Conservation (phyloP, 2,113 vertebrate genomes). For the Peromyscus californicus region DNA sequence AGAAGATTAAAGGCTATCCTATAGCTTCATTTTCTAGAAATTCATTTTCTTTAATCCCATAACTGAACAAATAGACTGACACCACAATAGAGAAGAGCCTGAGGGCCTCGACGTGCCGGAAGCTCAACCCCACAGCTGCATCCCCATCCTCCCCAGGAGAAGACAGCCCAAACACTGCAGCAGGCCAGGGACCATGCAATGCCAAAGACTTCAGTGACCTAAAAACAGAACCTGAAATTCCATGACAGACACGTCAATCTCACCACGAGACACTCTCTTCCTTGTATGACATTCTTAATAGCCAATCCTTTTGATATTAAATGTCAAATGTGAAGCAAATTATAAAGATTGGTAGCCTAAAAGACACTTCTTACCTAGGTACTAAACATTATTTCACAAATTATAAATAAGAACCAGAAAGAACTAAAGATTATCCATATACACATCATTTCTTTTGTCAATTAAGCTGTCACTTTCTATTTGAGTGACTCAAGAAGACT, state of each 20-base stretch:
- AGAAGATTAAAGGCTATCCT: neutral
- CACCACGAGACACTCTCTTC: neutral
- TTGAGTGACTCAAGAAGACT: constrained; percentile 34
- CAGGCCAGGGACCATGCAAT: neutral
- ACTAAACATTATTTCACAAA: neutral
- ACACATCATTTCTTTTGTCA: constrained; percentile 19
- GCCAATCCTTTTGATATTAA: neutral
- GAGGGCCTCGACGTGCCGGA: neutral
- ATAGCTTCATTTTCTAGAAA: constrained; percentile 36
- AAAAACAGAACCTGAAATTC: neutral
- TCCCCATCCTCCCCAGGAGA: neutral
- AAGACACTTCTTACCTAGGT: neutral
- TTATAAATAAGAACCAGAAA: neutral
- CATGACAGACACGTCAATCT: neutral
- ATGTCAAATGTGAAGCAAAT: constrained; percentile 38
- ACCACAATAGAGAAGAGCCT: neutral
- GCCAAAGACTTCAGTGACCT: neutral
- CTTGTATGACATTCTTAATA: neutral
- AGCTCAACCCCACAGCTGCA: neutral
- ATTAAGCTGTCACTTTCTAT: constrained; percentile 37
- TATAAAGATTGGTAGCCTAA: neutral
- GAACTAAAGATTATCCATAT: neutral
- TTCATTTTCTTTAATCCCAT: constrained; percentile 4
- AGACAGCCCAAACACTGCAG: neutral
- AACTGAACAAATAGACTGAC: neutral